phyloP scores from a whole-genome alignment of 2,113 vertebrate genomes.

The Bathybates hornii region DNA sequence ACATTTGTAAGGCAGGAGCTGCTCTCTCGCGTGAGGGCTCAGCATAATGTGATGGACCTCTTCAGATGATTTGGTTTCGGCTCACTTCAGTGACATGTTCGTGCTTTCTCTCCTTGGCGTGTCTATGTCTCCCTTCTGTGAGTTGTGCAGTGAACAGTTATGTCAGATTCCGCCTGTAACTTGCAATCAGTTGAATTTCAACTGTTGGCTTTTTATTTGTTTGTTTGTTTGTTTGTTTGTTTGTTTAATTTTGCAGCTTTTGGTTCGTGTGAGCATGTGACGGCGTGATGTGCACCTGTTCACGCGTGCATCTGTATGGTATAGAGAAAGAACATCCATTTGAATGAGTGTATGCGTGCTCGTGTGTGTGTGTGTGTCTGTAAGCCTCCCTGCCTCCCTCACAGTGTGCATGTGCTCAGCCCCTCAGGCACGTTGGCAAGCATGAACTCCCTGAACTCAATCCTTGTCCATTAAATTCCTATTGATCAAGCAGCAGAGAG shows the following conservation, averaged over 20 bases:
- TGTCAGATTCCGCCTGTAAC: conserved; percentile 14
- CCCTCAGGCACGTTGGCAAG: conserved; percentile 67
- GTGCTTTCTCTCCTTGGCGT: conserved; percentile 2
- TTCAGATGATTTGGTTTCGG: conserved; percentile 38
- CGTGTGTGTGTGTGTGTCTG: neutral
- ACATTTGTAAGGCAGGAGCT: neutral
- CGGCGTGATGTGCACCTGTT: neutral
- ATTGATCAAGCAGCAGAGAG: conserved; percentile 71
- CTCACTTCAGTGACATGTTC: conserved; percentile 51
- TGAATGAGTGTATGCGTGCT: neutral
- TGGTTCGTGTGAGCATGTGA: conserved; percentile 12
- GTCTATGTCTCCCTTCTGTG: neutral
- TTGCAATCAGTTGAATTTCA: conserved; percentile 26
- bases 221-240: neutral
- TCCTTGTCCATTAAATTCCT: conserved; percentile 73
- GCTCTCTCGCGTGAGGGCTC: neutral
- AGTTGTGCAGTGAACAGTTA: neutral
- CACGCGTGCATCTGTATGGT: neutral
- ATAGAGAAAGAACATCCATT: conserved; percentile 7
- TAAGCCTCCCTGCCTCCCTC: conserved; percentile 21
- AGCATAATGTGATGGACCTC: conserved; percentile 7
- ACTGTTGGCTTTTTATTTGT: neutral
- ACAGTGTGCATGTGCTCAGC: conserved; percentile 52
- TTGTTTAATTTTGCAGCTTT: neutral
- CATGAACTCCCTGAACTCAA: conserved; percentile 75